These are phyloP conservation scores for Anser cygnoides DNA, from an alignment of 2,113 vertebrate species.

Conservation along the genomic window DNA sequence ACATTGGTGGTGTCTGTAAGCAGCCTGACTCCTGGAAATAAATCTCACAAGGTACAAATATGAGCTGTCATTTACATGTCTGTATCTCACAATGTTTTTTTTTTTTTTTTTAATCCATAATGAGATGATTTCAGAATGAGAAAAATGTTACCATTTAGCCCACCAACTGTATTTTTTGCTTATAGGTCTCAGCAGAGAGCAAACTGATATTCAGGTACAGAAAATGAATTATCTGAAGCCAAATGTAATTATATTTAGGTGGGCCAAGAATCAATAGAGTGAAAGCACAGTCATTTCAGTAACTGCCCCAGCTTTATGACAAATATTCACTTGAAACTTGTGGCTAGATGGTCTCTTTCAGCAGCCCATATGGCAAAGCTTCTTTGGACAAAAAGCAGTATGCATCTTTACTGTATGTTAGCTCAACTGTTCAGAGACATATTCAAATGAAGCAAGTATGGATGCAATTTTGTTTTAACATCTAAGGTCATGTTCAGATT, in stretches of 20 bases:
- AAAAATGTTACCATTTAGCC: slow-evolving; percentile 26
- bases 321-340: slow-evolving; percentile 22
- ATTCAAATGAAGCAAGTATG: neutral
- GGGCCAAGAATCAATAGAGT: slow-evolving; percentile 48
- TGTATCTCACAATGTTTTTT: neutral
- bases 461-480: neutral
- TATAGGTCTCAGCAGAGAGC: slow-evolving; percentile 22
- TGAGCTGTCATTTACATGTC: slow-evolving; percentile 3
- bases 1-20: neutral
- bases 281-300: slow-evolving; percentile 51
- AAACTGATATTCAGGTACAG: slow-evolving; percentile 24
- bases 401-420: neutral
- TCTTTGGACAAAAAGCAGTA: neutral
- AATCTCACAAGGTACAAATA: neutral
- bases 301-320: slow-evolving; percentile 33
- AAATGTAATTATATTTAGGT: slow-evolving; percentile 58
- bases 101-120: neutral
- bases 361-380: neutral
- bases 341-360: neutral
- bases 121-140: slow-evolving; percentile 14
- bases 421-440: neutral
- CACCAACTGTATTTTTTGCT: neutral
- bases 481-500: neutral
- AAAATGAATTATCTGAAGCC: slow-evolving; percentile 58
- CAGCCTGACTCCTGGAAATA: neutral